Evolutionary conservation across 2,888 invertebrate genomes (phyloP).

Genomic region (Phlogophora meticulosa): DNA sequence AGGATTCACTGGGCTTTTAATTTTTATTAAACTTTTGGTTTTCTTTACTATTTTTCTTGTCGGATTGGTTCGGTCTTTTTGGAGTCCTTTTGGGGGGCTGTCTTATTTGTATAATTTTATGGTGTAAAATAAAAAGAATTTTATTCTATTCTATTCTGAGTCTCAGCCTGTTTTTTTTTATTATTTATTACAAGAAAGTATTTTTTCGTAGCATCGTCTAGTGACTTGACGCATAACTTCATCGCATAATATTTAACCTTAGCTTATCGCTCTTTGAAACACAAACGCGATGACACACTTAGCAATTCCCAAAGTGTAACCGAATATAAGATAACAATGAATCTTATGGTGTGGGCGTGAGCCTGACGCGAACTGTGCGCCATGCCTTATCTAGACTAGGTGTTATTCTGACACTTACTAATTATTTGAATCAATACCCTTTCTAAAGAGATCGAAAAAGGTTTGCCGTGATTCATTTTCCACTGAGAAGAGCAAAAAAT

Average conservation of each 20-base stretch:
- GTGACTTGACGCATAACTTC: not conserved
- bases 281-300: conserved; percentile 54
- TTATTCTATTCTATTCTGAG: too few species aligned
- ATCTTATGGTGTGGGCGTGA: conserved; percentile 69
- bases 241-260: conserved; percentile 5
- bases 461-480: not conserved
- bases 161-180: too few species aligned
- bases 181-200: too few species aligned
- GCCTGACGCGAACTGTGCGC: conserved; percentile 76
- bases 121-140: too few species aligned
- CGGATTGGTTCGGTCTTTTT: too few species aligned
- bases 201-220: not conserved
- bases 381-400: conserved; percentile 73
- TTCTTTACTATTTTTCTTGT: too few species aligned
- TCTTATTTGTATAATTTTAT: too few species aligned
- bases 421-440: conserved; percentile 42
- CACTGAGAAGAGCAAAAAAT: not conserved
- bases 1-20: too few species aligned
- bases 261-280: conserved; percentile 47
- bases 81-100: too few species aligned
- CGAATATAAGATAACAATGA: conserved; percentile 63
- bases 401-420: conserved; percentile 65
- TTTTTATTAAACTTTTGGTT: too few species aligned
- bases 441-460: not conserved
- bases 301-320: conserved; percentile 55